A percentile compares a stretch with the other conserved stretches of the same genome.
Evolutionary conservation across 2,113 vertebrate species (phyloP).

Genomic region (Anguilla japonica): DNA sequence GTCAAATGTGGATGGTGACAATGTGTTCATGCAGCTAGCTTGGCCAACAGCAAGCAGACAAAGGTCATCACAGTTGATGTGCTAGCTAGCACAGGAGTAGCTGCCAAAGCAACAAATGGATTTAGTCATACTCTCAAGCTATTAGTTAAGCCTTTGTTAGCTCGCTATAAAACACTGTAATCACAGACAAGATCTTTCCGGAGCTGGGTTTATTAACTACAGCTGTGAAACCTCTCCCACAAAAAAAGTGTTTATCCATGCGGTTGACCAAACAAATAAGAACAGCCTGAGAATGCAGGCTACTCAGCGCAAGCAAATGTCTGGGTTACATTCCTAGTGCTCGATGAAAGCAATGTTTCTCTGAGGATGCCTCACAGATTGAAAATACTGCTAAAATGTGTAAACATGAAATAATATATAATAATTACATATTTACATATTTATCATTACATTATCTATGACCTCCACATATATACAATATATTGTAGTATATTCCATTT

Average conservation of each 20-base stretch:
- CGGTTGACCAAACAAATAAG: too few relatives aligned
- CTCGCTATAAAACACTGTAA: background rate
- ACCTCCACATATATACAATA: too few relatives aligned
- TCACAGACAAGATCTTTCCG: background rate
- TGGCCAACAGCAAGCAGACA: background rate
- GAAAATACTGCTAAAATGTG: too few relatives aligned
- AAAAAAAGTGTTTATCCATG: too few relatives aligned
- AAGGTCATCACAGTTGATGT: background rate
- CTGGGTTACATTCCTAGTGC: too few relatives aligned
- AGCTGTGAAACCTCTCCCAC: background rate
- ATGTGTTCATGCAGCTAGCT: background rate
- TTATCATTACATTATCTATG: too few relatives aligned
- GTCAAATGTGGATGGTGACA: background rate
- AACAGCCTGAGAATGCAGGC: too few relatives aligned
- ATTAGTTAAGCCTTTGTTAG: background rate
- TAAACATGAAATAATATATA: too few relatives aligned
- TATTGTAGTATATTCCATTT: too few relatives aligned
- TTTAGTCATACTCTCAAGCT: background rate
- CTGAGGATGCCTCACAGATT: background rate
- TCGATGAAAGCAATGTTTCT: background rate
- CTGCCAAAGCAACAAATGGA: background rate
- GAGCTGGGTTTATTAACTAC: background rate
- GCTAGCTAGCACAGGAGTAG: background rate
- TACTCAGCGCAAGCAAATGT: too few relatives aligned
- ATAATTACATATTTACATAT: too few relatives aligned